Conservation (phyloP, 2,888 invertebrate genomes). For the Steinernema hermaphroditum region DNA sequence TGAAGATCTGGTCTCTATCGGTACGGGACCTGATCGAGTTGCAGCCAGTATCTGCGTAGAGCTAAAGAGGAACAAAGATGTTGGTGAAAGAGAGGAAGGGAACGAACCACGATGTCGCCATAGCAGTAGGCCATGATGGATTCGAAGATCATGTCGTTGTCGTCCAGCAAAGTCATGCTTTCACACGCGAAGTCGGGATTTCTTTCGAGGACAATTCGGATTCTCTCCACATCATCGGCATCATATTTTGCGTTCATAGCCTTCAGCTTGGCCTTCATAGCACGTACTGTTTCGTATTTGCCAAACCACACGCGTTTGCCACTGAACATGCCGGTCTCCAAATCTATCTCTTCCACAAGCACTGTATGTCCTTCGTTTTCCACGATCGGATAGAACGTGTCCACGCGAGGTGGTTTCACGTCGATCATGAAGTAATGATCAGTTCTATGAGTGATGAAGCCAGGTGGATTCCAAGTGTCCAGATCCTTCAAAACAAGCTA, state of each 20-base stretch:
- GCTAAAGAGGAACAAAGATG: background rate
- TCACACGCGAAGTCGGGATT: background rate
- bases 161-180: background rate
- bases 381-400: conserved; percentile 8
- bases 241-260: background rate
- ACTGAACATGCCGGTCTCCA: conserved; percentile 24
- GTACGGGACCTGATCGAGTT: conserved; percentile 23
- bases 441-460: background rate
- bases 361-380: background rate
- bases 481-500: background rate
- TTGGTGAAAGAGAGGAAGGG: background rate
- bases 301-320: conserved; percentile 29
- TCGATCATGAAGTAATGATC: conserved; percentile 37
- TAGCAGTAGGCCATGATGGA: background rate
- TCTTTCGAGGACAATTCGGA: background rate
- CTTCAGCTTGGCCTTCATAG: conserved; percentile 6
- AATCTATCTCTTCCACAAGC: conserved; percentile 25
- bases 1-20: conserved; percentile 37
- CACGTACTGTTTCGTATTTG: background rate
- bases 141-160: background rate
- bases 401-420: conserved; percentile 11
- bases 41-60: conserved; percentile 42
- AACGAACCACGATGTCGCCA: background rate
- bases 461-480: background rate
- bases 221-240: background rate